Evolutionary conservation across 2,797 vertebrate species (phyloP).

Genomic region (Rhinatrema bivittatum): DNA sequence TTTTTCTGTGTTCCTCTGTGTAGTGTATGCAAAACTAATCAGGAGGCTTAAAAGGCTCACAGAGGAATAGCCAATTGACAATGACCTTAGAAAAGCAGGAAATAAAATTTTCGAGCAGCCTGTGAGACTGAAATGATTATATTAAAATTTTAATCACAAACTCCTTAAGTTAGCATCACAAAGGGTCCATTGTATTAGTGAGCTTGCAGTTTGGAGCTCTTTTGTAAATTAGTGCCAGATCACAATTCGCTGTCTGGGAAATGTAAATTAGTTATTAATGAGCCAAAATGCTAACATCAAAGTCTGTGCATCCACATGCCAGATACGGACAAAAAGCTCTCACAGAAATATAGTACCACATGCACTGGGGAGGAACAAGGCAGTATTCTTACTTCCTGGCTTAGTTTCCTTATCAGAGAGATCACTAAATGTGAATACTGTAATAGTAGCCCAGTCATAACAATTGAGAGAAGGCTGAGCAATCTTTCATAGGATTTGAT

Average conservation of each 20-base stretch:
- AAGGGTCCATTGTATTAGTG: conserved; percentile 42
- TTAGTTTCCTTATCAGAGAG: conserved; percentile 8
- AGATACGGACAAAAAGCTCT: conserved; percentile 37
- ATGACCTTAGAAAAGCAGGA: conserved; percentile 26
- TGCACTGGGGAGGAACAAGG: neutral
- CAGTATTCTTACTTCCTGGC: conserved; percentile 3
- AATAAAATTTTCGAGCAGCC: conserved; percentile 39
- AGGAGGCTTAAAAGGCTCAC: conserved; percentile 18
- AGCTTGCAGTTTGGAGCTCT: conserved; percentile 45
- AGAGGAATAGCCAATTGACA: conserved; percentile 8
- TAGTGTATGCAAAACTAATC: conserved; percentile 17
- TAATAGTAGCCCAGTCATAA: no score
- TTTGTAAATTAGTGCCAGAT: conserved; percentile 52
- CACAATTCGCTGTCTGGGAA: conserved; percentile 54
- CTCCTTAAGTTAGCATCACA: conserved; percentile 38
- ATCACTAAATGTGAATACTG: neutral
- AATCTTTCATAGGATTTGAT: no score
- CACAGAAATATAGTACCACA: conserved; percentile 5
- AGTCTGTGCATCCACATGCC: conserved; percentile 23
- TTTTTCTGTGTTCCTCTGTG: conserved; percentile 15
- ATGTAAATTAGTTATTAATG: conserved; percentile 60
- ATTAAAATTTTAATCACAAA: conserved; percentile 60
- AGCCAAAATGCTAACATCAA: conserved; percentile 49
- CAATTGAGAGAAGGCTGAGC: no score
- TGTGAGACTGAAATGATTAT: conserved; percentile 39